Conservation (phyloP, 30 jellyfish, hydroid and myxozoan species). For the Hydra vulgaris region DNA sequence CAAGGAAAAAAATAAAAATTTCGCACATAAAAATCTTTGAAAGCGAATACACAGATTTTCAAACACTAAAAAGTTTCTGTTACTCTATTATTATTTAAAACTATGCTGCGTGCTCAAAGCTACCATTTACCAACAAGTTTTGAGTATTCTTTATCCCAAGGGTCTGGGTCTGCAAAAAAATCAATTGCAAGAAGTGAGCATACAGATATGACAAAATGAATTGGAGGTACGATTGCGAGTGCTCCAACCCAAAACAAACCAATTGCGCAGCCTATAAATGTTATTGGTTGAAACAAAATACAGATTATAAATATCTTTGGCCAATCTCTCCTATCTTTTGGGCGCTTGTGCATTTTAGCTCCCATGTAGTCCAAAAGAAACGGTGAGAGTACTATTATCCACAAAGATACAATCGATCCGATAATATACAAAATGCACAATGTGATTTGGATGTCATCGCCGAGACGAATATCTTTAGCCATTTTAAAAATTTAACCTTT, state of each 20-base stretch:
- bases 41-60: no score
- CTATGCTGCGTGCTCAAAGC: no score
- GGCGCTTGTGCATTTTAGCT: constrained; percentile 64
- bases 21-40: no score
- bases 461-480: constrained; percentile 63
- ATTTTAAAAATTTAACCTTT: neutral
- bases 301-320: constrained; percentile 65
- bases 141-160: constrained; percentile 78
- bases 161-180: constrained; percentile 76
- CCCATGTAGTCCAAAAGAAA: constrained; percentile 84
- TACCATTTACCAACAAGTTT: constrained; percentile 26
- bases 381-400: constrained; percentile 84
- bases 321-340: constrained; percentile 70
- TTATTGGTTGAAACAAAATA: constrained; percentile 75
- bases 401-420: constrained; percentile 73
- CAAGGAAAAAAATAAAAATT: no score
- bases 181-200: constrained; percentile 80
- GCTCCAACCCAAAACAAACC: constrained; percentile 93
- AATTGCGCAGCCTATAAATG: constrained; percentile 73
- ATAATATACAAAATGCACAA: constrained; percentile 54
- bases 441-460: constrained; percentile 85
- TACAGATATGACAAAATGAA: constrained; percentile 60
- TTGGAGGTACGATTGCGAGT: constrained; percentile 84
- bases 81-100: no score
- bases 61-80: no score